Evolutionary conservation across 35 echinoderm and acorn worm species (phyloP).

Genomic region (Amphiura filiformis): DNA sequence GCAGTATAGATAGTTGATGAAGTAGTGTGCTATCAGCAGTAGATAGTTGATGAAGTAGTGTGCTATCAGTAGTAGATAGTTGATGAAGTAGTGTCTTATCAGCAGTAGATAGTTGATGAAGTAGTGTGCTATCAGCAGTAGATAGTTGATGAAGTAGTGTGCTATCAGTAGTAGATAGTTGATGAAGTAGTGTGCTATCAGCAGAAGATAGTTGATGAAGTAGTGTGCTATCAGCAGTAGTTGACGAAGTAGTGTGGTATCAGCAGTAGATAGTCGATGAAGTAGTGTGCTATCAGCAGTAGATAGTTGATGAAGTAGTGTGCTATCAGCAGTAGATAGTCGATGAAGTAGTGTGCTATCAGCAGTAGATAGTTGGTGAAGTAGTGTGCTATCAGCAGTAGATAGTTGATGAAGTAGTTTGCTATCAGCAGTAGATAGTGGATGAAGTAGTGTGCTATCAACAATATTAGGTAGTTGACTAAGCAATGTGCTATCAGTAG

Average conservation of each 20-base stretch:
- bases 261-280: slow-evolving; percentile 4
- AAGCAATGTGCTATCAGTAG: too few species aligned
- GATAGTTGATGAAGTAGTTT: not conserved
- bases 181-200: slow-evolving; percentile 1
- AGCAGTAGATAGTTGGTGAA: not conserved
- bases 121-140: not conserved
- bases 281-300: not conserved
- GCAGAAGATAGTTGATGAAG: not conserved
- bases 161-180: not conserved
- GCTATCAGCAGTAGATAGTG: not conserved
- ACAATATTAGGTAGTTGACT: too few species aligned
- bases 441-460: too few species aligned
- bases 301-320: not conserved
- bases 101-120: too few species aligned
- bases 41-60: too few species aligned
- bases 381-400: not conserved
- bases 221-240: not conserved
- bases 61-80: too few species aligned
- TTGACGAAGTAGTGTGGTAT: not conserved
- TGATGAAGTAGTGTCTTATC: too few species aligned
- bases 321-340: not conserved
- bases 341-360: not conserved
- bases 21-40: too few species aligned
- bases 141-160: not conserved
- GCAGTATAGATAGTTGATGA: too few species aligned